Conservation (phyloP, 2,797 vertebrate genomes). For the Sarcophilus harrisii region DNA sequence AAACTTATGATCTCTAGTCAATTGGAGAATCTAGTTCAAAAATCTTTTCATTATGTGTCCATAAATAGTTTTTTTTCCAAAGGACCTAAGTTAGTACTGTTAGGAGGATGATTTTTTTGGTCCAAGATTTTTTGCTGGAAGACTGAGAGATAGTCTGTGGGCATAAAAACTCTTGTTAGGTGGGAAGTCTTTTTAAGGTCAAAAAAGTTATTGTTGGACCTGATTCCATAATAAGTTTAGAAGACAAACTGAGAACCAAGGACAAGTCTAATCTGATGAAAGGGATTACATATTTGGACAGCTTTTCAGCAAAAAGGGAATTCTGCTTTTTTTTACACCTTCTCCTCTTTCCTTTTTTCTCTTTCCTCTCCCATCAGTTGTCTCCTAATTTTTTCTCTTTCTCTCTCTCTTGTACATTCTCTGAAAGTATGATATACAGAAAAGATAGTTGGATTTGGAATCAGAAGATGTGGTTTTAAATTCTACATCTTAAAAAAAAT, state of each 20-base stretch:
- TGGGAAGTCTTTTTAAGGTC: slow-evolving; percentile 18
- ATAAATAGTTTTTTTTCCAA: neutral
- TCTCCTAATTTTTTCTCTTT: neutral
- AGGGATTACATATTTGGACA: slow-evolving; percentile 39
- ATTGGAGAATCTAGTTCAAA: neutral
- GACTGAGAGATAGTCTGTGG: neutral
- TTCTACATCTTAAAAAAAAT: neutral
- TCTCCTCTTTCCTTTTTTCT: neutral
- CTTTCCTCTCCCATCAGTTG: neutral
- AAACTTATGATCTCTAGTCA: slow-evolving; percentile 10
- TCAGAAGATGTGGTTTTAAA: neutral
- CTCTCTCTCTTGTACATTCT: neutral
- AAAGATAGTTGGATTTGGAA: neutral
- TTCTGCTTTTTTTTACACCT: neutral
- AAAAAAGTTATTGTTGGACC: neutral
- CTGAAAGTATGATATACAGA: neutral
- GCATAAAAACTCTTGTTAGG: neutral
- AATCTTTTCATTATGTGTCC: neutral
- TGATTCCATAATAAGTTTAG: slow-evolving; percentile 34
- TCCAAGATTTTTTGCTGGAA: neutral
- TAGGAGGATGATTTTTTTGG: neutral
- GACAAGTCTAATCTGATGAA: slow-evolving; percentile 26
- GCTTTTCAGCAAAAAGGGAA: slow-evolving; percentile 18
- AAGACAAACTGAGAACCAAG: neutral
- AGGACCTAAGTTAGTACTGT: neutral